These are phyloP conservation scores for Gambusia holbrooki DNA, from an alignment of 2,113 vertebrate genomes.

Conservation along the genomic window DNA sequence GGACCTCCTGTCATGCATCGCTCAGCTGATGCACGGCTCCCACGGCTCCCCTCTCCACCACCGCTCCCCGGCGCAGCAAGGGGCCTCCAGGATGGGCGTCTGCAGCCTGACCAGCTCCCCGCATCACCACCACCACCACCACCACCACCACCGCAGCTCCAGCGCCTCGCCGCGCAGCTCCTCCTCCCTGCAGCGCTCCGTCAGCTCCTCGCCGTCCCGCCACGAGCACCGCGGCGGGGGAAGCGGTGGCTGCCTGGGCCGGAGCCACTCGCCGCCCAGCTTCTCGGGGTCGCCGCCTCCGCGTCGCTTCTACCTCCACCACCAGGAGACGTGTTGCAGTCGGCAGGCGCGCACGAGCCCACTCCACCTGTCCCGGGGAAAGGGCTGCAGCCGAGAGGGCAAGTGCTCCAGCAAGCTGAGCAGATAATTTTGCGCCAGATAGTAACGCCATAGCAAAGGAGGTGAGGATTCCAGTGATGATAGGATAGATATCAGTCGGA, in stretches of 20 bases:
- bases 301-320: conserved; percentile 90
- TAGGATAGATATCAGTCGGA: conserved; percentile 19
- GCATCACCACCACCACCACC: conserved; percentile 75
- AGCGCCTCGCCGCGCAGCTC: conserved; percentile 94
- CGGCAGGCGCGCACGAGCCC: conserved; percentile 85
- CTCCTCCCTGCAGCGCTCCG: conserved; percentile 91
- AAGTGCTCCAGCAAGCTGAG: conserved; percentile 94
- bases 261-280: conserved; percentile 95
- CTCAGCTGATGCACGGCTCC: conserved; percentile 93
- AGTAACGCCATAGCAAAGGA: conserved; percentile 17
- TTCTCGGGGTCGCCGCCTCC: conserved; percentile 93
- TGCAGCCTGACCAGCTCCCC: conserved; percentile 88
- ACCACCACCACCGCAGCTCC: conserved; percentile 86
- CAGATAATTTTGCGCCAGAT: conserved; percentile 85
- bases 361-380: conserved; percentile 81
- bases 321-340: conserved; percentile 89
- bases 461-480: conserved; percentile 29
- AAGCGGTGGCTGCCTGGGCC: conserved; percentile 83
- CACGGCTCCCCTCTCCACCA: conserved; percentile 85
- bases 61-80: conserved; percentile 72
- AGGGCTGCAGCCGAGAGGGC: conserved; percentile 84
- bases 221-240: conserved; percentile 83
- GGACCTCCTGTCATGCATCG: conserved; percentile 93
- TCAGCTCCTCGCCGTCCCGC: conserved; percentile 94
- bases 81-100: conserved; percentile 87